A percentile compares a stretch with the other conserved stretches of the same genome.
phyloP scores from a whole-genome alignment of 2,888 invertebrate genomes.

The Elaeidobius kamerunicus region DNA sequence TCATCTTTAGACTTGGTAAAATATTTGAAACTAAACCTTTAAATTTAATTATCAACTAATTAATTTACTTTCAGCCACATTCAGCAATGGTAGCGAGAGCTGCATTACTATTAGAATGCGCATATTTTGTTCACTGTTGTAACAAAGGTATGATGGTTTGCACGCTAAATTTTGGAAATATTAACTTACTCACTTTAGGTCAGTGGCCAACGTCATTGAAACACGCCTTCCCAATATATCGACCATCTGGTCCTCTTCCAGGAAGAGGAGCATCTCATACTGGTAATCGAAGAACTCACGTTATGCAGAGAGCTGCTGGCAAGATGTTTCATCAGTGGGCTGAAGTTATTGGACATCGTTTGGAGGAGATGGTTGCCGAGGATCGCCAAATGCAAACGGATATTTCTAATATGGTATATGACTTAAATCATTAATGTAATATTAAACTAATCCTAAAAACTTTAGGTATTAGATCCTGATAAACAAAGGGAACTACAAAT shows the following conservation, averaged over 20 bases:
- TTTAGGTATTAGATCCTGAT: constrained; percentile 59
- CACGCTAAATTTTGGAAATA: too few species aligned
- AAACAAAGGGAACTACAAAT: constrained; percentile 75
- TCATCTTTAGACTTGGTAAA: constrained; percentile 89
- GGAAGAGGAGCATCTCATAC: constrained; percentile 47
- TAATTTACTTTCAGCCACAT: constrained; percentile 65
- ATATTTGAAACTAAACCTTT: not conserved
- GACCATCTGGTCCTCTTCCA: constrained; percentile 64
- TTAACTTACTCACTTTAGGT: too few species aligned
- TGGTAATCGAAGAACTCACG: constrained; percentile 56
- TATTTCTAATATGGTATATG: constrained; percentile 60
- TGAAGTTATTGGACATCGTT: constrained; percentile 71
- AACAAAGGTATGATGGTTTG: constrained; percentile 93
- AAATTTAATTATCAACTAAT: not conserved
- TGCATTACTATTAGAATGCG: constrained; percentile 88
- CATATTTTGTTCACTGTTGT: constrained; percentile 95
- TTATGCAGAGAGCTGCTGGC: constrained; percentile 86
- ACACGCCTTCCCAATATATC: constrained; percentile 72
- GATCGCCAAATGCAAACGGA: constrained; percentile 72
- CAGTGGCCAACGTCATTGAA: constrained; percentile 99
- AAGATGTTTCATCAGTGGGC: constrained; percentile 98
- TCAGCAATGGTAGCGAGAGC: constrained; percentile 94
- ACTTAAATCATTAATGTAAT: too few species aligned
- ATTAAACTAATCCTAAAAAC: not conserved
- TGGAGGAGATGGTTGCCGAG: constrained; percentile 86